A percentile compares a stretch with the other conserved stretches of the same genome.
These are phyloP conservation scores for Sinocyclocheilus anshuiensis DNA, from an alignment of 2,113 vertebrate genomes.

Conservation along the genomic window DNA sequence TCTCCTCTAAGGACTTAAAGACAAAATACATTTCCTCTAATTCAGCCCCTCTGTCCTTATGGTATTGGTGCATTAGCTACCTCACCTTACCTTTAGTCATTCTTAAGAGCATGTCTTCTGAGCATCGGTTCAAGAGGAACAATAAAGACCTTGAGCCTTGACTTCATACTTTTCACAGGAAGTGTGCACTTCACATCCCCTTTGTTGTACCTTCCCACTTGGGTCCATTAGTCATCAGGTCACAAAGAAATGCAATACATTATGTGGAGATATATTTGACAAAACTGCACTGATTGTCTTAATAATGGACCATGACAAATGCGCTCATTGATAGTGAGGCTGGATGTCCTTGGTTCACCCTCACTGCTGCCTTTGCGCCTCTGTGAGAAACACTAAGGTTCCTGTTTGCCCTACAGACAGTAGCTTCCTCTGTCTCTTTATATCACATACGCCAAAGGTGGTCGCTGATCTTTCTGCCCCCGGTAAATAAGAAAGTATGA, in stretches of 20 bases:
- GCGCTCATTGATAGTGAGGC: constrained; percentile 65
- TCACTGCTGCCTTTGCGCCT: not conserved
- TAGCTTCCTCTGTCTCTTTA: constrained; percentile 65
- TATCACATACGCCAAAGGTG: constrained; percentile 58
- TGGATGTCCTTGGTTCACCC: constrained; percentile 70
- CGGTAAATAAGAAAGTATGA: constrained; percentile 52
- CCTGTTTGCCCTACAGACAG: constrained; percentile 64
- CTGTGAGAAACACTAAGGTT: constrained; percentile 60
- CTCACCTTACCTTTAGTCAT: constrained; percentile 17
- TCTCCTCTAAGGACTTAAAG: not conserved
- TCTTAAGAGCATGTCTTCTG: constrained; percentile 52
- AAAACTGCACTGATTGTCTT: constrained; percentile 72
- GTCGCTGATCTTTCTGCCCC: constrained; percentile 59
- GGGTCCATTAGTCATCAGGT: constrained; percentile 66
- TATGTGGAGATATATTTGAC: constrained; percentile 66
- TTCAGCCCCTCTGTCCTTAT: not conserved
- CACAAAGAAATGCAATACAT: constrained; percentile 66
- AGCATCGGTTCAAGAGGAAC: constrained; percentile 32
- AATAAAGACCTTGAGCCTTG: constrained; percentile 65
- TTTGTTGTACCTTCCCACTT: constrained; percentile 63
- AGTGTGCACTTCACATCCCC: constrained; percentile 55
- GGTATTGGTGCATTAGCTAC: not conserved
- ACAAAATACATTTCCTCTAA: constrained; percentile 25
- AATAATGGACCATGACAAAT: constrained; percentile 73
- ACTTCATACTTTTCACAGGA: constrained; percentile 65